Base-by-base conservation (phyloP, 2,113 vertebrate species). In the Axis porcinus region DNA sequence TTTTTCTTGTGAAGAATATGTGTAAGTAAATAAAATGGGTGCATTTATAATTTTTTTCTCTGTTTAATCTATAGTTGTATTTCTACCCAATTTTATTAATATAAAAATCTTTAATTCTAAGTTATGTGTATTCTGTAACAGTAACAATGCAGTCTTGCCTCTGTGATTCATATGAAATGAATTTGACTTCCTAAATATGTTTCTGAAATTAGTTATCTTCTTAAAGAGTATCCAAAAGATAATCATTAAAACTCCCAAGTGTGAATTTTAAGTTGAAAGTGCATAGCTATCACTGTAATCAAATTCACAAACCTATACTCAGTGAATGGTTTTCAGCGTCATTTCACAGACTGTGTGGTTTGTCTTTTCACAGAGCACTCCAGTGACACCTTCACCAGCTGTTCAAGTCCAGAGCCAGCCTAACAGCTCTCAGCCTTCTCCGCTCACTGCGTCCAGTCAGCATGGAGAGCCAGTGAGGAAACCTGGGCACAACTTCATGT, bases 401-500 rank as follows among this genome's bases (percentile, higher is more conserved):
- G 99, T 99, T 92, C 99, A 99, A 97, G 98, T 98, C 64, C 98
- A 98, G 86, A 99, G 98, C 76, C 99, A 99, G 94, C 99, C 99
- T 98, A 99, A 98, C 98, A 99, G 94, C 98, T 99, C 99, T 92
- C 99, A 99, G 93, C 98, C 99, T 28, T 98, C 99, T 95, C 97
- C 99, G 25, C 99, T 99, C 97, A 98, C 98, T 97, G 98, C 99
- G 97, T 99, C 99, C 95, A 98, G 98, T 93, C 99, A 98, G 30
- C 99, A 99, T 2, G 96, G 98, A 67, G 99, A 99, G 96, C 99
- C 99, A 85, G 98, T 98, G 97, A 99, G 99, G 97, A 99, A 99
- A 98, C 99, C 99, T 91, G 99, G 99, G 98, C 99, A 99, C 99
- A 99, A 99, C 99, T 99, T 99, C 99, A 99, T 99, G 99, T 99